Conservation (phyloP, 1,140 invertebrate genomes). For the Grapholita molesta region DNA sequence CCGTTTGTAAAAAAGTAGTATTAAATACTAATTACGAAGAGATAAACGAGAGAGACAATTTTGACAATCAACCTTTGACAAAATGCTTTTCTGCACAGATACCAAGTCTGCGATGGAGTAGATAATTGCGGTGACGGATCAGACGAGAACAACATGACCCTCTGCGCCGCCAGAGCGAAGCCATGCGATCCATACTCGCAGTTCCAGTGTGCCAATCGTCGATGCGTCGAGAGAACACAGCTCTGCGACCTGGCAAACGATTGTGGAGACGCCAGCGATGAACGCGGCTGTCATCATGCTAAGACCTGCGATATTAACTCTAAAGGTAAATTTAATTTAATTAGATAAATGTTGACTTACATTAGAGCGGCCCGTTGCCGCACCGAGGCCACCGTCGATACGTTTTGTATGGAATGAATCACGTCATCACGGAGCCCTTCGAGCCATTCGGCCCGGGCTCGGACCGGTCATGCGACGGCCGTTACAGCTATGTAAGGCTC, state of each 20-base stretch:
- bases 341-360: no score
- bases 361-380: no score
- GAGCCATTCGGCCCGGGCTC: no score
- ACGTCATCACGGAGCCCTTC: no score
- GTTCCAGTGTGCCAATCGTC: constrained; percentile 94
- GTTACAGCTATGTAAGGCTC: no score
- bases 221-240: constrained; percentile 89
- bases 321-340: constrained; percentile 63
- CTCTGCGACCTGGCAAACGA: constrained; percentile 92
- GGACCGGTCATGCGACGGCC: no score
- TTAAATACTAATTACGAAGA: no score
- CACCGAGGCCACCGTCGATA: no score
- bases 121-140: constrained; percentile 96
- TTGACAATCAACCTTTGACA: no score
- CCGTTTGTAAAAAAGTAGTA: no score
- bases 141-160: constrained; percentile 95
- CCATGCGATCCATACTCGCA: constrained; percentile 87
- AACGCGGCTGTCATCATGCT: constrained; percentile 91
- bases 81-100: constrained; percentile 37
- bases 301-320: constrained; percentile 84
- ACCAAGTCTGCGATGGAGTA: constrained; percentile 87
- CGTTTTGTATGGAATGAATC: no score
- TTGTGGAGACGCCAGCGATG: constrained; percentile 92
- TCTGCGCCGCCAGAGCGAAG: constrained; percentile 85
- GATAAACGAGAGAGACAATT: no score